These are phyloP conservation scores for Lycophotia porphyrea DNA, from an alignment of 2,888 invertebrate genomes.

Conservation along the genomic window DNA sequence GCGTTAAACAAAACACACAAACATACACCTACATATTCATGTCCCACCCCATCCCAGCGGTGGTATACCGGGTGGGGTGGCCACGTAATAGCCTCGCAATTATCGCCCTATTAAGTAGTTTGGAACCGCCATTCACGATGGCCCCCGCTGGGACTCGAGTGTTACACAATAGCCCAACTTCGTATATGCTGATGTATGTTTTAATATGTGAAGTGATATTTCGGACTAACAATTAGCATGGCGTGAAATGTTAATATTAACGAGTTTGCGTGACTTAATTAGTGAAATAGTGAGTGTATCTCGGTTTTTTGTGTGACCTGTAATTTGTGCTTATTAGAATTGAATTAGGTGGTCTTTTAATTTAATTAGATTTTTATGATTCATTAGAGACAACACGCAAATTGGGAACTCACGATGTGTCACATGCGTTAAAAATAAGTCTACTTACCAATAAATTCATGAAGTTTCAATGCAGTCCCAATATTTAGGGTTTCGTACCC, in stretches of 20 bases:
- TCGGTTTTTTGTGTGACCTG: slow-evolving; percentile 44
- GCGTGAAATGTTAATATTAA: slow-evolving; percentile 64
- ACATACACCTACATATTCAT: slow-evolving; percentile 40
- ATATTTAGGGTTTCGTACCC: too few relatives aligned
- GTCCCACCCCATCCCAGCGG: slow-evolving; percentile 35
- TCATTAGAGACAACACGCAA: slow-evolving; percentile 4
- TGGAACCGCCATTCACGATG: slow-evolving; percentile 77
- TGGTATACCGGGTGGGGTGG: slow-evolving; percentile 56
- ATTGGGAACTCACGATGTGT: not conserved
- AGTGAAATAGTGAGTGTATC: slow-evolving; percentile 35
- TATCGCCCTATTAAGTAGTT: slow-evolving; percentile 89
- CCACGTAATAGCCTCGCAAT: slow-evolving; percentile 82
- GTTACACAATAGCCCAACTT: slow-evolving; percentile 58
- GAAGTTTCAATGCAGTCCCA: too few relatives aligned
- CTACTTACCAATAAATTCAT: too few relatives aligned
- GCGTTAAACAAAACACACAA: slow-evolving; percentile 42
- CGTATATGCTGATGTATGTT: slow-evolving; percentile 51
- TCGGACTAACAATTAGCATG: slow-evolving; percentile 60
- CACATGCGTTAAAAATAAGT: too few relatives aligned
- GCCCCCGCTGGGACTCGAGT: slow-evolving; percentile 67
- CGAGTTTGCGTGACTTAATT: slow-evolving; percentile 59
- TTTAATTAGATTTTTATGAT: slow-evolving; percentile 40
- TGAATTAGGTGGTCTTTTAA: slow-evolving; percentile 40
- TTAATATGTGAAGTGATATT: slow-evolving; percentile 67
- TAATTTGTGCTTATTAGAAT: slow-evolving; percentile 34